Conservation (phyloP, 2,888 invertebrate genomes). For the Andrena camellia region DNA sequence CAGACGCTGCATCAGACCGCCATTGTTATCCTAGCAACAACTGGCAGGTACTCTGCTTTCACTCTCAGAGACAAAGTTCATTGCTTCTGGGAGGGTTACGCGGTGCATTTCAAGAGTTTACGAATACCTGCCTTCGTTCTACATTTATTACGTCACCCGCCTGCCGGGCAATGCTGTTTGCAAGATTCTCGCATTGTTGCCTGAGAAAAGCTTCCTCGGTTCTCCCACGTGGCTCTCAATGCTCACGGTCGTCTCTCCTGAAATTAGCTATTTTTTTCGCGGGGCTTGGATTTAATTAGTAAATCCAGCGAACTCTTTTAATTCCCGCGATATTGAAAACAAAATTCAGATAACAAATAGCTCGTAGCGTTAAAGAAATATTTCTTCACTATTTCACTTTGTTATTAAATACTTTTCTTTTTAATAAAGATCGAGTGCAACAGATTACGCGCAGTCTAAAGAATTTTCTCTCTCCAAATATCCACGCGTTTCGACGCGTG, state of each 20-base stretch:
- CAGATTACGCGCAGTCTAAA: too few species aligned
- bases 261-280: background rate
- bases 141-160: slow-evolving; percentile 4
- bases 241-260: background rate
- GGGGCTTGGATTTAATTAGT: background rate
- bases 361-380: too few species aligned
- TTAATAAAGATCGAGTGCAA: too few species aligned
- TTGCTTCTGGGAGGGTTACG: background rate
- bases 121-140: slow-evolving; percentile 3
- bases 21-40: background rate
- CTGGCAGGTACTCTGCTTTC: background rate
- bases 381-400: too few species aligned
- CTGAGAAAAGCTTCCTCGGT: slow-evolving; percentile 6
- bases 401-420: too few species aligned
- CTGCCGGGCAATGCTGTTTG: background rate
- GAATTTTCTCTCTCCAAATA: too few species aligned
- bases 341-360: too few species aligned
- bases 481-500: too few species aligned
- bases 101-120: background rate
- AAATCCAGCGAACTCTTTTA: background rate
- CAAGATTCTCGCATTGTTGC: slow-evolving; percentile 6
- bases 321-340: too few species aligned
- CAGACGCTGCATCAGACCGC: too few species aligned
- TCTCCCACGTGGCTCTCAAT: background rate
- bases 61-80: background rate